phyloP scores from a whole-genome alignment of 2,113 vertebrate species.

The Apaloderma vittatum region DNA sequence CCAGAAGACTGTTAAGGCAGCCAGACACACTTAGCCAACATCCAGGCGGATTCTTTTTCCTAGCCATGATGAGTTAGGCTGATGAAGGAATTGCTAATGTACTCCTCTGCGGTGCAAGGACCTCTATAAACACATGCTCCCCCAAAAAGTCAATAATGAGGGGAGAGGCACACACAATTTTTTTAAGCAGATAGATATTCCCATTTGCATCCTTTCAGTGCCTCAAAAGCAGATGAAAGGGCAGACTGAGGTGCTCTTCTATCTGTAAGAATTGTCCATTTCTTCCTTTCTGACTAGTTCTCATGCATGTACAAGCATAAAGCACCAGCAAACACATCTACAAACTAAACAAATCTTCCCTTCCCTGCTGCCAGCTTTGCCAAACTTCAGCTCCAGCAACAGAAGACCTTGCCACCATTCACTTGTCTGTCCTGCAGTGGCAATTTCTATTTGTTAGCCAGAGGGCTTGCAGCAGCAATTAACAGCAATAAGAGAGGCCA shows the following conservation, averaged over 20 bases:
- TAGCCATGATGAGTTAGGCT: not conserved
- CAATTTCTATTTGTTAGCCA: not conserved
- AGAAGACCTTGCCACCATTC: not conserved
- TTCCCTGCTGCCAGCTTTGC: not conserved
- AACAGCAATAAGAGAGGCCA: not conserved
- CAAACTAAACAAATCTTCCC: not conserved
- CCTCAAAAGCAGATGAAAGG: not conserved
- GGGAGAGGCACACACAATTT: not conserved
- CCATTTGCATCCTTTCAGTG: not conserved
- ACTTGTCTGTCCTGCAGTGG: not conserved
- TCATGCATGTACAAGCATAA: not conserved
- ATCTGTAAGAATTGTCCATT: not conserved
- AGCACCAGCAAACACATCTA: not conserved
- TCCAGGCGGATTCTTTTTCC: not conserved
- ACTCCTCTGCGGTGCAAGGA: not conserved
- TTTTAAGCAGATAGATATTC: not conserved
- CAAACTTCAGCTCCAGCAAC: not conserved
- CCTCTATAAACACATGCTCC: not conserved
- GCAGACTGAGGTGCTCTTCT: not conserved
- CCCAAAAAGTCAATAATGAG: rapidly evolving
- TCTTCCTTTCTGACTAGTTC: not conserved
- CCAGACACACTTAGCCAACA: not conserved
- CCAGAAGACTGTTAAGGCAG: not conserved
- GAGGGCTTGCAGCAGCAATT: not conserved
- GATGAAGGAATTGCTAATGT: not conserved